These are phyloP conservation scores for Thymallus thymallus DNA, from an alignment of 2,113 vertebrate genomes.

Conservation along the genomic window DNA sequence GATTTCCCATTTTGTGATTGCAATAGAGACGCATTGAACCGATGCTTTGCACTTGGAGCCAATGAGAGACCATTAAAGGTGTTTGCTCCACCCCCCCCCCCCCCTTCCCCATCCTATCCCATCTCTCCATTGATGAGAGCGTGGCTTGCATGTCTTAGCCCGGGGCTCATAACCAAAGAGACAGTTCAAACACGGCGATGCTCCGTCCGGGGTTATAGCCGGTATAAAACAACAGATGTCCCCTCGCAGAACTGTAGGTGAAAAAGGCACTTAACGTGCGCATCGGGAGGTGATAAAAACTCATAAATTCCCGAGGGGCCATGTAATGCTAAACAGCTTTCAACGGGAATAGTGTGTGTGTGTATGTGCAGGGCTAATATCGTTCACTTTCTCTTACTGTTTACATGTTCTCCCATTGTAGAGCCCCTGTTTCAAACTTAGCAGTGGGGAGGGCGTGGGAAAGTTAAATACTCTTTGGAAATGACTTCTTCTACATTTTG, in stretches of 20 bases:
- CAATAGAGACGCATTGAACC: slow-evolving; percentile 97
- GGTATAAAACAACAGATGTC: slow-evolving; percentile 99
- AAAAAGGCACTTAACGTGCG: slow-evolving; percentile 99
- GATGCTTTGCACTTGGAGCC: slow-evolving; percentile 86
- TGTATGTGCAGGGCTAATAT: slow-evolving; percentile 1
- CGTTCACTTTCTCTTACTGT: slow-evolving; percentile 78
- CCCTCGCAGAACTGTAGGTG: slow-evolving; percentile 81
- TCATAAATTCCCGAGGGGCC: slow-evolving; percentile 99
- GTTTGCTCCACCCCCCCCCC: slow-evolving; percentile 75
- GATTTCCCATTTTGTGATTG: slow-evolving; percentile 99
- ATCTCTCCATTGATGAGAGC: slow-evolving; percentile 82
- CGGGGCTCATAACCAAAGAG: slow-evolving; percentile 93
- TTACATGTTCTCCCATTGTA: slow-evolving; percentile 97
- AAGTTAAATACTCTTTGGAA: slow-evolving; percentile 92
- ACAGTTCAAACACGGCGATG: slow-evolving; percentile 91
- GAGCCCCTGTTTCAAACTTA: slow-evolving; percentile 78
- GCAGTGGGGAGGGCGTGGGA: slow-evolving; percentile 86
- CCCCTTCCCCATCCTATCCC: slow-evolving; percentile 44
- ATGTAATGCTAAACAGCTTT: slow-evolving; percentile 96
- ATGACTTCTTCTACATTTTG: slow-evolving; percentile 59
- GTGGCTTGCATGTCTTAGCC: slow-evolving; percentile 87
- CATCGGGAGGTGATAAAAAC: slow-evolving; percentile 98
- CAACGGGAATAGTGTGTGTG: slow-evolving; percentile 74
- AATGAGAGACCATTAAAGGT: slow-evolving; percentile 98
- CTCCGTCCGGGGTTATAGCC: slow-evolving; percentile 79